phyloP scores from a whole-genome alignment of 2,113 vertebrate genomes.

The Chascanopsetta lugubris region DNA sequence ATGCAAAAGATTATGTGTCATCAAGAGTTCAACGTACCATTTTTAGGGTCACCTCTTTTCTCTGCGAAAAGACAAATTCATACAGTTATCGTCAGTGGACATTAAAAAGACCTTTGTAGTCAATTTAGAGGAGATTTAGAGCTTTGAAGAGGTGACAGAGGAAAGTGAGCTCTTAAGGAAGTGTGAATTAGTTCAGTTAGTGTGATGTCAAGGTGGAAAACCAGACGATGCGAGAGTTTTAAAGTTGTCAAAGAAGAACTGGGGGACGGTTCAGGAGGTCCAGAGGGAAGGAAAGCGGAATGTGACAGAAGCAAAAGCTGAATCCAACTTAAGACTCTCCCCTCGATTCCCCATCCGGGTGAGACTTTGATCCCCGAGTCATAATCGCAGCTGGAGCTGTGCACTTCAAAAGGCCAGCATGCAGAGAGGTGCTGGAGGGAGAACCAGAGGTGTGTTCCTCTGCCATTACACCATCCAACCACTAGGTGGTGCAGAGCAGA shows the following conservation, averaged over 20 bases:
- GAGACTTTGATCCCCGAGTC: constrained; percentile 19
- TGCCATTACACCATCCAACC: too few relatives aligned
- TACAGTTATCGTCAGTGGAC: constrained; percentile 55
- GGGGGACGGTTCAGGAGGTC: constrained; percentile 3
- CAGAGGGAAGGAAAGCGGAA: not conserved
- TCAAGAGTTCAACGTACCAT: constrained; percentile 78
- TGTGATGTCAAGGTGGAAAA: not conserved
- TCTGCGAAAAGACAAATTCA: constrained; percentile 80
- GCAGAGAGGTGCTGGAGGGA: constrained; percentile 34
- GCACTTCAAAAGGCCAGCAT: constrained; percentile 33
- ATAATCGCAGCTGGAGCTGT: constrained; percentile 16
- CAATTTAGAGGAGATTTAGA: not conserved
- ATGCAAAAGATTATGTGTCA: constrained; percentile 2
- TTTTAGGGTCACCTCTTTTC: constrained; percentile 79
- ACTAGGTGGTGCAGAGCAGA: too few relatives aligned
- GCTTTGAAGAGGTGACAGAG: constrained; percentile 5
- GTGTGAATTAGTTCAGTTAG: constrained; percentile 25
- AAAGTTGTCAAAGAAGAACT: not conserved
- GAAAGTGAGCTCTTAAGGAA: constrained; percentile 10
- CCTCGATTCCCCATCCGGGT: not conserved
- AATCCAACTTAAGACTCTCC: not conserved
- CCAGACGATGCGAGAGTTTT: not conserved
- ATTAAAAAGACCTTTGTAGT: not conserved
- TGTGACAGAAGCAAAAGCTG: not conserved
- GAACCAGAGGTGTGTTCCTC: too few relatives aligned